Base-by-base conservation (phyloP, 2,888 invertebrate species). In the Pseudoips prasinana region DNA sequence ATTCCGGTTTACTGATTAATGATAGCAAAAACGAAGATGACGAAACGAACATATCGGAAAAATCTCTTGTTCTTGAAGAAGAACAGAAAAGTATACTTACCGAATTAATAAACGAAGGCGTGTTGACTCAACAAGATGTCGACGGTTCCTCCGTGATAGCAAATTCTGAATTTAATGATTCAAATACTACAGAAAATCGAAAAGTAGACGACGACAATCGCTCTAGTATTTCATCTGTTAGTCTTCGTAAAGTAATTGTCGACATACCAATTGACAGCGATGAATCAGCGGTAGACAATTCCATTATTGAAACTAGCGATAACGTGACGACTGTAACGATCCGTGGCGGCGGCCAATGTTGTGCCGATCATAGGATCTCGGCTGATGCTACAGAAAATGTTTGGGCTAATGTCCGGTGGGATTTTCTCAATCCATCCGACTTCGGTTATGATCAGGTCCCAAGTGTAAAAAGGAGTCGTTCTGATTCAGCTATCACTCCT, bases 361-460 rank as follows among this genome's bases (percentile, higher is more conserved):
- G 88, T 44, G 66, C 64, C 7, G 88, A 89, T 47, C 88, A 89
- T 49, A 78, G 87, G 54, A 86, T 87, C 67, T 88, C 88, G 3
- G 84, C 86, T 22, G 85, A 88, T 51, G 70, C 73, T 22, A 76
- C 74, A 9, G 86, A 87, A 28, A 89, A 88, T 42, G 85, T 89
- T 10, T 89, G 88, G 87, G 82, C 88, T 22, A 88, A 85, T 46
- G 85, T 89, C 4, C 69, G 66, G 32, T 89, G 89, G 89, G 77
- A 89, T 49, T 89, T 89, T 42, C 65, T 89, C 1, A 87, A 87
- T 42, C 86, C 89, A 4, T 60, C 74, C 22, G 89, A 88, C 57
- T 87, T 79, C 41, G 87, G 86, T 8, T 89, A 89, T 41, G 88
- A 89, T 59, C 82, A 80, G 64, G 64, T 89, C 7, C 77, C 70